Percentiles rank a stretch among this genome's conserved stretches.
Evolutionary conservation across 2,888 invertebrate genomes (phyloP).

Genomic region (Pristionchus exspectatus): DNA sequence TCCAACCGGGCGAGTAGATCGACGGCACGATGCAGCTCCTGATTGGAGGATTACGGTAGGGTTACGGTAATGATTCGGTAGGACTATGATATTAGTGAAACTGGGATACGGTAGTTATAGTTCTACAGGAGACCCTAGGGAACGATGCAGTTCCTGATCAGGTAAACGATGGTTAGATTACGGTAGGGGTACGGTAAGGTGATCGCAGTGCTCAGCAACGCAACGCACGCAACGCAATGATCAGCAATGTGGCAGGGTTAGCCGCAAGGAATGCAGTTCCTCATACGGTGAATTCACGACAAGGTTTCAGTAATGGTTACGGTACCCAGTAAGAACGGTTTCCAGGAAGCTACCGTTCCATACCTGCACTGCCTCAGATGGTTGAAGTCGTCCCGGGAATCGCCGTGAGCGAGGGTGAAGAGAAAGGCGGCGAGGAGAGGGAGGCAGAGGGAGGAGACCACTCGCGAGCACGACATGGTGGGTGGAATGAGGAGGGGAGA

Average conservation of each 20-base stretch:
- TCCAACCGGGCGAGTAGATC: background rate
- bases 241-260: no score
- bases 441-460: background rate
- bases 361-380: background rate
- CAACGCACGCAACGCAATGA: no score
- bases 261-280: no score
- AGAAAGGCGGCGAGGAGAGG: background rate
- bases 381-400: background rate
- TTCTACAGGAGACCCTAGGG: no score
- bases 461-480: background rate
- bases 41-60: background rate
- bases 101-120: background rate
- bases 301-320: no score
- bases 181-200: no score
- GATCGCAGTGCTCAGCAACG: no score
- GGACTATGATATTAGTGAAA: no score
- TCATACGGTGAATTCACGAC: no score
- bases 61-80: background rate
- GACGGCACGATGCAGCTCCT: background rate
- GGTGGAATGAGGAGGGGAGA: conserved; percentile 7
- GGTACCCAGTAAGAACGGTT: no score
- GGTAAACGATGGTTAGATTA: background rate
- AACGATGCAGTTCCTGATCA: no score
- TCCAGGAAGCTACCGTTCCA: background rate
- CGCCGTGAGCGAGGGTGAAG: background rate